Conservation (phyloP, 2,113 vertebrate genomes). For the Crocuta crocuta region DNA sequence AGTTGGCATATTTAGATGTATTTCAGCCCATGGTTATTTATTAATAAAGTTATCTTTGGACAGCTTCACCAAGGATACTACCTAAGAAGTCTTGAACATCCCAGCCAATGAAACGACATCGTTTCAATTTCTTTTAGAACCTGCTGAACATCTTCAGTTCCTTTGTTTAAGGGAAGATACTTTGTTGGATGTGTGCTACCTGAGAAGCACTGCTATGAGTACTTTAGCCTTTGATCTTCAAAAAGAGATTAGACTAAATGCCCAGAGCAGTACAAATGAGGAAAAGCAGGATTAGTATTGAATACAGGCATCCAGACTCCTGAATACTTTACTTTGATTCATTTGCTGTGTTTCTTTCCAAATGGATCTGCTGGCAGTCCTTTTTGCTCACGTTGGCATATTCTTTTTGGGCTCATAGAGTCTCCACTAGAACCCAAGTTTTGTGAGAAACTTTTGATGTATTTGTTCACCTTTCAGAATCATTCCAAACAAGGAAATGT, state of each 20-base stretch:
- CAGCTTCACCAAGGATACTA: not conserved
- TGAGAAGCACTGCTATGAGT: not conserved
- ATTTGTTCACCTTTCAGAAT: not conserved
- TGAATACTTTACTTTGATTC: not conserved
- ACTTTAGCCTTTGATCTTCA: not conserved
- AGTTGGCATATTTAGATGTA: not conserved
- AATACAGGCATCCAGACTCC: not conserved
- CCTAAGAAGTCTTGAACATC: not conserved
- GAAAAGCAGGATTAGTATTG: not conserved
- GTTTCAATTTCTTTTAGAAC: not conserved
- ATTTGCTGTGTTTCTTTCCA: not conserved
- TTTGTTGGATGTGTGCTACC: not conserved
- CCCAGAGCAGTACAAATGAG: not conserved
- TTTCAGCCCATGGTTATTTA: not conserved
- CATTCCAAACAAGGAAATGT: not conserved
- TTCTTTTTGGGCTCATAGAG: not conserved
- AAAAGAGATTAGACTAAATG: not conserved
- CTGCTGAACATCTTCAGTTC: not conserved
- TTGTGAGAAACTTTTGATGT: not conserved
- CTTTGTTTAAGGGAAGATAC: not conserved
- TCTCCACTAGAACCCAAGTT: not conserved
- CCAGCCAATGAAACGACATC: not conserved
- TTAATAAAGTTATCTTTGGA: not conserved
- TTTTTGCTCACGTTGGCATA: not conserved
- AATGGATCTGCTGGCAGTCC: not conserved